These are phyloP conservation scores for Acarapis woodi DNA, from an alignment of 1,140 invertebrate genomes.

Conservation along the genomic window DNA sequence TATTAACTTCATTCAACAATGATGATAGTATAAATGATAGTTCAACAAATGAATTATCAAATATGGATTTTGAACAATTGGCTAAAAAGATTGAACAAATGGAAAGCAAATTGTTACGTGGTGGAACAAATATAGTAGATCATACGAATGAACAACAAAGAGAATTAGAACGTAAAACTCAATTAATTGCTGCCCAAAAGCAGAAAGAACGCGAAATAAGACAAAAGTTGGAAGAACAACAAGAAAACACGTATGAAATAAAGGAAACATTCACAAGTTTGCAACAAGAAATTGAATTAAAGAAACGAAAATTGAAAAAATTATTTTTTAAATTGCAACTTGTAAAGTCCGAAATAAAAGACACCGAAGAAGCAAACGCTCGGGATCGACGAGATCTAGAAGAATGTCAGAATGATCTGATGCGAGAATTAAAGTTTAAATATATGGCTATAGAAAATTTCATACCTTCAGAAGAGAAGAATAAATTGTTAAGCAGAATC, in stretches of 20 bases:
- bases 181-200: slow-evolving; percentile 53
- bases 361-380: slow-evolving; percentile 49
- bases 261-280: slow-evolving; percentile 52
- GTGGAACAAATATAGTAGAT: slow-evolving; percentile 56
- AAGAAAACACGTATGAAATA: slow-evolving; percentile 56
- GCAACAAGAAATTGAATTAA: slow-evolving; percentile 69
- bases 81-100: slow-evolving; percentile 23
- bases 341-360: slow-evolving; percentile 35
- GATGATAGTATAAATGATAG: neutral
- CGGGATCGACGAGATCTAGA: slow-evolving; percentile 46
- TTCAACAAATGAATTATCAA: slow-evolving; percentile 3
- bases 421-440: slow-evolving; percentile 29
- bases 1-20: neutral
- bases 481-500: slow-evolving; percentile 37
- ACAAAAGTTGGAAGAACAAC: slow-evolving; percentile 52
- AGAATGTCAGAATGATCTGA: slow-evolving; percentile 43
- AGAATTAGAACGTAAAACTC: slow-evolving; percentile 40
- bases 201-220: slow-evolving; percentile 44
- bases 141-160: slow-evolving; percentile 64
- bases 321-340: slow-evolving; percentile 30
- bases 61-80: slow-evolving; percentile 6
- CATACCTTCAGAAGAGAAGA: slow-evolving; percentile 46
- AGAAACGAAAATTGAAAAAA: slow-evolving; percentile 54
- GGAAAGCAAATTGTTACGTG: slow-evolving; percentile 58
- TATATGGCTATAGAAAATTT: slow-evolving; percentile 55